Evolutionary conservation across 2,113 vertebrate species (phyloP), one percentile per base, ranked within the genome.

Genomic region (Cyanoramphus novaezelandiae): DNA sequence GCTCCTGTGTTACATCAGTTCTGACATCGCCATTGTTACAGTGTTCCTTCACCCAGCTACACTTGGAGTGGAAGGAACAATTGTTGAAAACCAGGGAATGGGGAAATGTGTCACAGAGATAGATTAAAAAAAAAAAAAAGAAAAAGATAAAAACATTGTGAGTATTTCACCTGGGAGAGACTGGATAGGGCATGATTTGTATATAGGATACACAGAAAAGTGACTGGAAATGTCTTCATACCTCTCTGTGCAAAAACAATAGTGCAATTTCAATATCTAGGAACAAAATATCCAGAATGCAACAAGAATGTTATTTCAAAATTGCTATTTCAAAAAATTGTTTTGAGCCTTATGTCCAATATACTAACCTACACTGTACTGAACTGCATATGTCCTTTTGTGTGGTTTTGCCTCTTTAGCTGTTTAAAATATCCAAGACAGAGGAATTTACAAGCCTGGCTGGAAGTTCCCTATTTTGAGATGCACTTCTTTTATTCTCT

Each of bases 401-500:
- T 44, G 29, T 44, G 49, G 28, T 77, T 75, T 93, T 68, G 4
- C 13, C 19, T 76, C 29, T 86, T 83, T 41, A 70, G 68, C 27
- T 86, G 6, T n/a, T 88, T 87, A 37, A 91, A 88, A 71, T 24
- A 64, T 16, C 27, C 35, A 60, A 46, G 43, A 20, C 8, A 86
- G n/a, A 77, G 53, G 55, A 69, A 43, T 60, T 82, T 86, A 65
- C n/a, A 89, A 90, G 41, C 11, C 27, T 57, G 64, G 67, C n/a
- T 55, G 33, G 35, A 93, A 92, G 37, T 94, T 93, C 74, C 70
- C 52, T 62, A 6, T 82, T 96, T 92, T 52, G 78, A 50, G 52
- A 80, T 82, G 49, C 11, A n/a, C 44, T 96, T 94, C 87, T 60
- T 77, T 88, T 92, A 77, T 74, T 90, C 23, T 71, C 41, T 77